phyloP scores from a whole-genome alignment of 2,888 invertebrate species.

The Latrodectus elegans region DNA sequence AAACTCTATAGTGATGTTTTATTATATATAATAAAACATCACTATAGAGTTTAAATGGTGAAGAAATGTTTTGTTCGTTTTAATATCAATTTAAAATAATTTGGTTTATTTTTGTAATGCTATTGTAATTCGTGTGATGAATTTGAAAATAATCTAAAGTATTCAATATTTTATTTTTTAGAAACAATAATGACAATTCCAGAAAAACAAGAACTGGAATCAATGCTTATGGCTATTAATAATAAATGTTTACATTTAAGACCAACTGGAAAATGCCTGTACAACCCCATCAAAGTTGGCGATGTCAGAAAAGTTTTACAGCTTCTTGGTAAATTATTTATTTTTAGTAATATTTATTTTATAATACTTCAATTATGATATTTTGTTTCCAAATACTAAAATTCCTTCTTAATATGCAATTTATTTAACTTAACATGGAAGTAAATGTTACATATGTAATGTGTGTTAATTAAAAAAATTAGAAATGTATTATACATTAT shows the following conservation, averaged over 20 bases:
- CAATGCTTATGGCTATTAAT: conserved; percentile 73
- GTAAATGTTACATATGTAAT: too few relatives aligned
- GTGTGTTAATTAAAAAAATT: too few relatives aligned
- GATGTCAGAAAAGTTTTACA: conserved; percentile 80
- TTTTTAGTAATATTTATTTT: background rate
- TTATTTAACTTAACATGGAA: too few relatives aligned
- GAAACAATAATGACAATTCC: conserved; percentile 72
- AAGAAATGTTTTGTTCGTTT: background rate
- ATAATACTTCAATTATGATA: too few relatives aligned
- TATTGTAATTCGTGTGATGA: too few relatives aligned
- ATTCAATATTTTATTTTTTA: background rate
- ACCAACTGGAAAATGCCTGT: conserved; percentile 76
- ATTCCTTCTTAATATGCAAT: too few relatives aligned
- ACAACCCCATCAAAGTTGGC: conserved; percentile 79
- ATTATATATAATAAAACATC: too few relatives aligned
- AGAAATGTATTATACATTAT: too few relatives aligned
- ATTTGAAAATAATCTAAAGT: too few relatives aligned
- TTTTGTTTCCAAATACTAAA: too few relatives aligned
- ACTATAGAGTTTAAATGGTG: background rate
- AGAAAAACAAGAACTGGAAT: conserved; percentile 75
- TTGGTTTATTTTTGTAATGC: background rate
- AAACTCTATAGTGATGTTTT: too few relatives aligned
- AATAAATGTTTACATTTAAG: conserved; percentile 73
- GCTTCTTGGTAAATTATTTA: conserved; percentile 75
- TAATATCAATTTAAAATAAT: background rate